Conservation (phyloP, 2,888 invertebrate genomes). For the Synanthedon formicaeformis region DNA sequence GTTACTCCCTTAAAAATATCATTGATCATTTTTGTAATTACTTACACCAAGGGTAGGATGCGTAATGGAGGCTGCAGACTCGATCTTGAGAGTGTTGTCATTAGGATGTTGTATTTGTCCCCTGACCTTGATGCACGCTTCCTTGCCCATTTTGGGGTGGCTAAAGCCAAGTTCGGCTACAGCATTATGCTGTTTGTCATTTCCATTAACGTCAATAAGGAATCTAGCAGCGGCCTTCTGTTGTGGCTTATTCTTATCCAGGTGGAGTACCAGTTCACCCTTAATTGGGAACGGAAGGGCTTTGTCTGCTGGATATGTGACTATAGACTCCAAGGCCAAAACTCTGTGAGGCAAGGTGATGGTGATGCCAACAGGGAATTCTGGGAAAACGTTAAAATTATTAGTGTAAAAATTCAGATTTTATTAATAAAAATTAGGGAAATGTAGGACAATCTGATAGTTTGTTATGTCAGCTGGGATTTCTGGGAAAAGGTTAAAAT, state of each 20-base stretch:
- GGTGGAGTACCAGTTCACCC: slow-evolving; percentile 73
- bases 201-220: slow-evolving; percentile 58
- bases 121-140: slow-evolving; percentile 36
- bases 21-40: slow-evolving; percentile 2
- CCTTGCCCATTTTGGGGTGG: slow-evolving; percentile 76
- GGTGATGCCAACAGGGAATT: slow-evolving; percentile 61
- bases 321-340: slow-evolving; percentile 71
- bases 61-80: slow-evolving; percentile 35
- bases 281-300: slow-evolving; percentile 70
- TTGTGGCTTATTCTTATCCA: slow-evolving; percentile 80
- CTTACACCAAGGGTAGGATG: slow-evolving; percentile 51
- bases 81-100: slow-evolving; percentile 38
- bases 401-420: too few relatives aligned
- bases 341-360: slow-evolving; percentile 77
- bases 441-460: slow-evolving; percentile 73
- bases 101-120: slow-evolving; percentile 29
- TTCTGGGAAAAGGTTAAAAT: slow-evolving; percentile 17
- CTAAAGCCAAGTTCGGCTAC: slow-evolving; percentile 73
- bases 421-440: too few relatives aligned
- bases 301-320: slow-evolving; percentile 53
- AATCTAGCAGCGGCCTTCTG: slow-evolving; percentile 74
- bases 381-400: slow-evolving; percentile 14
- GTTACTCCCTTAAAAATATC: too few relatives aligned
- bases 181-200: slow-evolving; percentile 57
- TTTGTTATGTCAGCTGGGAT: slow-evolving; percentile 61